Conservation (phyloP, 2,797 vertebrate species). For the Cirrhinus molitorella region DNA sequence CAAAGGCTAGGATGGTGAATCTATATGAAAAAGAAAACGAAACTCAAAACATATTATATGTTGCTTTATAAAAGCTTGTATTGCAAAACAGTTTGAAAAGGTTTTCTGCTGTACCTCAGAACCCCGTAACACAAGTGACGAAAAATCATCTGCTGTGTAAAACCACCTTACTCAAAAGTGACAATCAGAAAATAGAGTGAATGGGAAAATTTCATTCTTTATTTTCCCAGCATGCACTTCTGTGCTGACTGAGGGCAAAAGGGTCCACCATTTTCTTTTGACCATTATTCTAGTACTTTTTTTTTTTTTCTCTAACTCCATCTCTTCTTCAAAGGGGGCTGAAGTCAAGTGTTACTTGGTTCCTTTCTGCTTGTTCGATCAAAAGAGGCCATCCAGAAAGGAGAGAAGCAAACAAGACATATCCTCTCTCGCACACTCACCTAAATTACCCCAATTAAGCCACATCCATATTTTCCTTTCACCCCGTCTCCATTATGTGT, state of each 20-base stretch:
- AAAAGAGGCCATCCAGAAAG: conserved; percentile 24
- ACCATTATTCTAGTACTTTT: conserved; percentile 55
- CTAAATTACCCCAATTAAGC: conserved; percentile 39
- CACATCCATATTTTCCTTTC: conserved; percentile 29
- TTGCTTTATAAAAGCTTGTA: neutral
- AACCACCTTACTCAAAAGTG: neutral
- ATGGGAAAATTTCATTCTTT: neutral
- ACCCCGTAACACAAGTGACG: neutral
- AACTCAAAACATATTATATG: neutral
- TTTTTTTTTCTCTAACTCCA: neutral
- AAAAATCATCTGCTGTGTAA: too few relatives aligned
- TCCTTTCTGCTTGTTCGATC: conserved; percentile 52
- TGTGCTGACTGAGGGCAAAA: neutral
- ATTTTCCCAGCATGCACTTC: conserved; percentile 9
- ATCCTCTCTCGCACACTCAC: conserved; percentile 16
- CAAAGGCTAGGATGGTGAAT: neutral
- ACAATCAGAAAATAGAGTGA: neutral
- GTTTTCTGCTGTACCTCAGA: neutral
- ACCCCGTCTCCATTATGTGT: neutral
- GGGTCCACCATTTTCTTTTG: neutral
- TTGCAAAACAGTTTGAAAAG: neutral
- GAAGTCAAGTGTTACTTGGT: conserved; percentile 40
- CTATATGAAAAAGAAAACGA: neutral
- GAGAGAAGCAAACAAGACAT: conserved; percentile 28
- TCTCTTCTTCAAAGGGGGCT: conserved; percentile 48